These are phyloP conservation scores for Leptonema lineaticorne DNA, from an alignment of 1,140 invertebrate species.

Conservation along the genomic window DNA sequence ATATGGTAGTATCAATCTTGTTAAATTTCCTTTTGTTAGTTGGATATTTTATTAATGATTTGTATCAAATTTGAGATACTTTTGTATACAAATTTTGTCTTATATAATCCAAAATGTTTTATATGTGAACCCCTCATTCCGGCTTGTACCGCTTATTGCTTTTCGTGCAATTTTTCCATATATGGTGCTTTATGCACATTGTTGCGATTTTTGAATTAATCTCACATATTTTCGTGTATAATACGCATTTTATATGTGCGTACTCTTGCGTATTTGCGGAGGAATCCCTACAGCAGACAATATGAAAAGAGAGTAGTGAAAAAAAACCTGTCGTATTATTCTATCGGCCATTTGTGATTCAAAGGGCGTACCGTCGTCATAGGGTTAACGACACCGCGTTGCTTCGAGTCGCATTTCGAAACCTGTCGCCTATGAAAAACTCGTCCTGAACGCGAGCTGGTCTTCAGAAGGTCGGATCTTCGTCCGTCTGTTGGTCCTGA, in stretches of 20 bases:
- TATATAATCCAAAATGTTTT: no score
- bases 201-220: background rate
- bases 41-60: no score
- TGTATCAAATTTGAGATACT: no score
- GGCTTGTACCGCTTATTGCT: no score
- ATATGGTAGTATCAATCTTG: no score
- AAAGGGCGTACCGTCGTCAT: constrained; percentile 28
- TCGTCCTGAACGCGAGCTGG: constrained; percentile 26
- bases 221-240: background rate
- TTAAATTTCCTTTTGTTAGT: no score
- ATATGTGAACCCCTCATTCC: no score
- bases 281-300: constrained; percentile 14
- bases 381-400: constrained; percentile 26
- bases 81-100: no score
- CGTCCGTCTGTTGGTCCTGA: constrained; percentile 8
- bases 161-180: no score
- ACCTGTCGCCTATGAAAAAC: constrained; percentile 30
- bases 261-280: background rate
- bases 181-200: background rate
- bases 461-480: constrained; percentile 27
- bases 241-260: background rate
- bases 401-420: constrained; percentile 25
- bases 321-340: constrained; percentile 31
- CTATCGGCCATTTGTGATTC: constrained; percentile 30
- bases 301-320: constrained; percentile 18